Evolutionary conservation across 2,797 vertebrate genomes (phyloP).

Genomic region (Spea hammondii): DNA sequence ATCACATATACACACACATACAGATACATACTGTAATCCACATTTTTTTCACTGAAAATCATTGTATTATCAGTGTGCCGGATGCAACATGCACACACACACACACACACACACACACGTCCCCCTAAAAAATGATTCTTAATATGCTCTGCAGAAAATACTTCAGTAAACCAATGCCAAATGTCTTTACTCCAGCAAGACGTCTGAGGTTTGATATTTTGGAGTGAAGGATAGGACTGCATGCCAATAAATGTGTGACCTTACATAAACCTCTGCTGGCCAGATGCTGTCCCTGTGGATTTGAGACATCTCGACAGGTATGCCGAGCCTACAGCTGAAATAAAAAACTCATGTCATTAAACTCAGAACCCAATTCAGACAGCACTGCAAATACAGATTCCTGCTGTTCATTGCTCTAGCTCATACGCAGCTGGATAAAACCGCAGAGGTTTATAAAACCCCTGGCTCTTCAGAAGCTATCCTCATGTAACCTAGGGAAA

Average conservation of each 20-base stretch:
- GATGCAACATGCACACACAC: no score
- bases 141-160: constrained; percentile 23
- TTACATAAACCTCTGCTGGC: neutral
- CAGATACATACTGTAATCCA: no score
- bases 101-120: no score
- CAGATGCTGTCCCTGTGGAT: neutral
- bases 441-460: neutral
- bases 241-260: neutral
- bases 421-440: neutral
- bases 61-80: no score
- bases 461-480: neutral
- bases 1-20: no score
- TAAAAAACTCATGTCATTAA: neutral
- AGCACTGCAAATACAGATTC: neutral
- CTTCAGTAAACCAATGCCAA: neutral
- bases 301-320: neutral
- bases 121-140: neutral
- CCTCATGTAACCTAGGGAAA: no score
- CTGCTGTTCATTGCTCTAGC: neutral
- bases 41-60: no score
- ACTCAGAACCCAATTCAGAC: neutral
- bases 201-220: neutral
- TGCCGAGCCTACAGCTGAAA: neutral
- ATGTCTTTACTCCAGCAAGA: neutral
- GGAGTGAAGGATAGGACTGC: neutral